Conservation (phyloP, 2,888 invertebrate species). For the Dioctria linearis region DNA sequence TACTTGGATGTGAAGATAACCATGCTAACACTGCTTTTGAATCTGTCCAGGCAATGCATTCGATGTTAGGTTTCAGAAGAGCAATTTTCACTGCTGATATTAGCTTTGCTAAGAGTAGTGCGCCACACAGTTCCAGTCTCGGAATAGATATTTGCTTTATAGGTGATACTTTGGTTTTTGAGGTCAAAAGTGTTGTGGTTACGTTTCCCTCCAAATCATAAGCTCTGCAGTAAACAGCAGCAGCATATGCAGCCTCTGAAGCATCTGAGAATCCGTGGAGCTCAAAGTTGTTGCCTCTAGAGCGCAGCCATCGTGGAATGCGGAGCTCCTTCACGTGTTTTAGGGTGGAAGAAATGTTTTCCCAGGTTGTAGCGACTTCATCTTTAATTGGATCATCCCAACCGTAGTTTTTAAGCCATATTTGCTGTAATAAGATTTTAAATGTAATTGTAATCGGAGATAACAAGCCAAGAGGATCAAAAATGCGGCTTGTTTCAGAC, state of each 20-base stretch:
- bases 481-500: no score
- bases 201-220: no score
- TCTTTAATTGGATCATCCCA: background rate
- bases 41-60: constrained; percentile 57
- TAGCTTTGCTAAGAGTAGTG: no score
- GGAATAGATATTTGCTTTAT: no score
- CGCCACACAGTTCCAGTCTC: no score
- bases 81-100: no score
- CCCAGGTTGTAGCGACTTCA: background rate
- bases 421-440: no score
- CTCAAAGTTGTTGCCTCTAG: background rate
- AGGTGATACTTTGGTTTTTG: no score
- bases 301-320: constrained; percentile 5
- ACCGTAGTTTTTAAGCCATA: background rate
- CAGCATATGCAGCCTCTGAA: constrained; percentile 34
- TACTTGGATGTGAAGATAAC: constrained; percentile 58
- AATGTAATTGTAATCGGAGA: no score
- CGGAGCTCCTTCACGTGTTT: background rate
- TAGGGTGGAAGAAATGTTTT: background rate
- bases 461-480: no score
- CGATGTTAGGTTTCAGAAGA: no score
- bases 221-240: background rate
- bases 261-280: constrained; percentile 8
- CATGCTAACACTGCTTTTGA: constrained; percentile 60
- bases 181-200: no score